Percentiles rank a stretch among this genome's conserved stretches.
Conservation (phyloP, 2,888 invertebrate species). For the Coronaproctus castanopsis region DNA sequence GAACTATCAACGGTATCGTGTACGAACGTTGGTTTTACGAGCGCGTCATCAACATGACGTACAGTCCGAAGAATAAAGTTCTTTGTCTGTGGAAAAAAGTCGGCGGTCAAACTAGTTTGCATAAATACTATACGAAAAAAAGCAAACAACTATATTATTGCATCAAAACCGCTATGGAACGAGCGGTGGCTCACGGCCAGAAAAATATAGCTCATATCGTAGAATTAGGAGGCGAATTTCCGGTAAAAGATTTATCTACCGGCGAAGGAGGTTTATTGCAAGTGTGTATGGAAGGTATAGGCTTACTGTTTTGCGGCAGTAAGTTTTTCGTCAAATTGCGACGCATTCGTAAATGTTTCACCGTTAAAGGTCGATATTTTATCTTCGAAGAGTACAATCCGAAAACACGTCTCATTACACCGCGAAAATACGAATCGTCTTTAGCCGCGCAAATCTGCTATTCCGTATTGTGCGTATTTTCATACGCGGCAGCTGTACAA, state of each 20-base stretch:
- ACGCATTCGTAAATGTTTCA: conserved; percentile 98
- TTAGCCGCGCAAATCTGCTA: conserved; percentile 99
- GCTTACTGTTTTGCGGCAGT: conserved; percentile 94
- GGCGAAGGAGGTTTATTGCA: conserved; percentile 93
- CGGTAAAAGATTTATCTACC: conserved; percentile 89
- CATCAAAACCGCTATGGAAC: conserved; percentile 96
- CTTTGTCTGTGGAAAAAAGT: conserved; percentile 92
- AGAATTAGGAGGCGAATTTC: conserved; percentile 87
- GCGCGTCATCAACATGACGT: conserved; percentile 96
- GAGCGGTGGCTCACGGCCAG: conserved; percentile 46
- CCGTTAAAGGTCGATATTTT: conserved; percentile 96
- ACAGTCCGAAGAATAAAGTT: conserved; percentile 93
- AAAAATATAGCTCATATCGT: conserved; percentile 55
- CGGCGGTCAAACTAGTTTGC: conserved; percentile 81
- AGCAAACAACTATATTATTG: conserved; percentile 96
- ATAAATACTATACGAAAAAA: conserved; percentile 99
- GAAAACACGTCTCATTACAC: conserved; percentile 86
- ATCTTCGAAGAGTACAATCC: conserved; percentile 99
- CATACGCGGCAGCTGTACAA: conserved; percentile 86
- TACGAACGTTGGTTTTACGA: conserved; percentile 98
- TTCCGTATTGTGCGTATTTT: conserved; percentile 96
- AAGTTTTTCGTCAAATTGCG: conserved; percentile 99
- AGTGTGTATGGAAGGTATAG: conserved; percentile 99
- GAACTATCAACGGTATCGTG: conserved; percentile 57
- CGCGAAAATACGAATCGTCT: conserved; percentile 89